A percentile compares a stretch with the other conserved stretches of the same genome.
These are phyloP conservation scores for Amblyjoppa proteus DNA, from an alignment of 2,888 invertebrate species.

Conservation along the genomic window DNA sequence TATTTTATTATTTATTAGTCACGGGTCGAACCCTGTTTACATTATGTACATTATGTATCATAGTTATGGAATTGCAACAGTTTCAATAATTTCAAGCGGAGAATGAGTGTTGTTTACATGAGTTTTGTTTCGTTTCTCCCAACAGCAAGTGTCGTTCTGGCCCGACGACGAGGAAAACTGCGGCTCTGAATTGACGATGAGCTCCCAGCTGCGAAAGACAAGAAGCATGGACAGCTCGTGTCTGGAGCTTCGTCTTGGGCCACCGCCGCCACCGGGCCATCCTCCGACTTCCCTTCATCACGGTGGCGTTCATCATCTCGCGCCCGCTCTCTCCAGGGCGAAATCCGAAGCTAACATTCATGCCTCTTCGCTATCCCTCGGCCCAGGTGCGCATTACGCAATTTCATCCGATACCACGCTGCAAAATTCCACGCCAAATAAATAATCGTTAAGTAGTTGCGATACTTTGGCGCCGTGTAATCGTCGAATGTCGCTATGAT, in stretches of 20 bases:
- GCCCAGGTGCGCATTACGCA: conserved; percentile 86
- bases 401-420: background rate
- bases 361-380: conserved; percentile 90
- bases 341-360: conserved; percentile 95
- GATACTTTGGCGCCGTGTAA: background rate
- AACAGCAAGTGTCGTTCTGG: conserved; percentile 93
- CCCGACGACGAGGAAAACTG: conserved; percentile 91
- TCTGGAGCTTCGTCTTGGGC: conserved; percentile 89
- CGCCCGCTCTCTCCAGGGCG: conserved; percentile 90
- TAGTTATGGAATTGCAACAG: too few relatives aligned
- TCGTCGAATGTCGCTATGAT: background rate
- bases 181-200: conserved; percentile 91
- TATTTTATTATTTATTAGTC: too few relatives aligned
- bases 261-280: conserved; percentile 73
- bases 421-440: background rate
- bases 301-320: conserved; percentile 88
- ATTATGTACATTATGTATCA: too few relatives aligned
- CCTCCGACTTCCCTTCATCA: conserved; percentile 87
- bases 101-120: too few relatives aligned
- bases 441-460: background rate
- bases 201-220: conserved; percentile 93
- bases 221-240: conserved; percentile 96
- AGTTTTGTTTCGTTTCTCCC: conserved; percentile 66
- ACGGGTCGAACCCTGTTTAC: too few relatives aligned
- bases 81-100: too few relatives aligned